Percentiles rank a stretch among this genome's conserved stretches.
Conservation (phyloP, 1,140 invertebrate genomes). For the Brachionus koreanus region DNA sequence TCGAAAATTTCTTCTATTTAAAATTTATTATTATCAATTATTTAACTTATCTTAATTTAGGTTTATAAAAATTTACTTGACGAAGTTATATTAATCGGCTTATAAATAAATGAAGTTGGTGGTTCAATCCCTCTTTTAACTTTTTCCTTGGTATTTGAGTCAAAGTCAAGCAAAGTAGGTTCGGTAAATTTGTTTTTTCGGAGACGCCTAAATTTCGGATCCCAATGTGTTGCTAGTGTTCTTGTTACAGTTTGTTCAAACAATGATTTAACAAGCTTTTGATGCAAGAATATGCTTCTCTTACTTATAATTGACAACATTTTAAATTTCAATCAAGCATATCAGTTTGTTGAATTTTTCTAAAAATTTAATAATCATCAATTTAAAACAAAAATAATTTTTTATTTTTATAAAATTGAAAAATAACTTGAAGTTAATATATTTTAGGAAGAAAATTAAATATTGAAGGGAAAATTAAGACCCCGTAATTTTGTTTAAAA, state of each 20-base stretch:
- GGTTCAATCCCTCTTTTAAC: slow-evolving; percentile 43
- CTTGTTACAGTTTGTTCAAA: neutral
- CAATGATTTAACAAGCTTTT: neutral
- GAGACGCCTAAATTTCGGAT: slow-evolving; percentile 25
- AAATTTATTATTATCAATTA: neutral
- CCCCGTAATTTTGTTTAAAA: neutral
- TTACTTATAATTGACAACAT: neutral
- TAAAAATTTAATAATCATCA: too few relatives aligned
- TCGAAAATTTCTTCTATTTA: slow-evolving; percentile 67
- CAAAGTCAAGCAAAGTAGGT: slow-evolving; percentile 10
- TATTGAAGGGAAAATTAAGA: neutral
- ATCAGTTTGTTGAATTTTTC: too few relatives aligned
- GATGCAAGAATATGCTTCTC: neutral
- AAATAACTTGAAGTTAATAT: neutral
- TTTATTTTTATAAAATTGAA: neutral
- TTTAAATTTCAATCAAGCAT: neutral
- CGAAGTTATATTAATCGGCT: slow-evolving; percentile 28
- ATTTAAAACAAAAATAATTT: neutral
- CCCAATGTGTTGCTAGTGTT: slow-evolving; percentile 31
- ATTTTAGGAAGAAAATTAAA: neutral
- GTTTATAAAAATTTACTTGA: neutral
- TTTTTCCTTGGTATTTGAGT: neutral
- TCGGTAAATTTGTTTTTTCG: slow-evolving; percentile 41
- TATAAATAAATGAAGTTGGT: slow-evolving; percentile 23
- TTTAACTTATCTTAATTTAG: neutral